A percentile compares a stretch with the other conserved stretches of the same genome.
These are phyloP conservation scores for Pandemis corylana DNA, from an alignment of 2,888 invertebrate genomes.

Conservation along the genomic window DNA sequence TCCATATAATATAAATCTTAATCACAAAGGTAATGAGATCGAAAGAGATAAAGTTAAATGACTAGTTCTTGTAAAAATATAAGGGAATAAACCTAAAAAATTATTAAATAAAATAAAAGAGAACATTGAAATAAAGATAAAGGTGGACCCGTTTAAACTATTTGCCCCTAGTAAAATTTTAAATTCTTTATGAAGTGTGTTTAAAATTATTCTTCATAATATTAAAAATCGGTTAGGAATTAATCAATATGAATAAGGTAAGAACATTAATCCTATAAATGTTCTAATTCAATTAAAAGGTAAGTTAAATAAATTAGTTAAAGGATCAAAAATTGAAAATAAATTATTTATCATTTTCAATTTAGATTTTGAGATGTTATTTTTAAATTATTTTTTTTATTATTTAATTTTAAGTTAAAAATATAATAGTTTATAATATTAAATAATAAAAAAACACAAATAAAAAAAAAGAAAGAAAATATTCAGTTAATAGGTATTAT, in stretches of 20 bases:
- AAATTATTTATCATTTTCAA: slow-evolving; percentile 80
- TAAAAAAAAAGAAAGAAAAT: slow-evolving; percentile 74
- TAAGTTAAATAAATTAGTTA: slow-evolving; percentile 78
- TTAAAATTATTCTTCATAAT: slow-evolving; percentile 75
- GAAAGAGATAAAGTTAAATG: slow-evolving; percentile 86
- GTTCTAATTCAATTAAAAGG: slow-evolving; percentile 86
- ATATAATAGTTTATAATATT: slow-evolving; percentile 83
- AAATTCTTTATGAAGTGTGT: slow-evolving; percentile 83
- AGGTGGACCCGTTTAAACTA: slow-evolving; percentile 76
- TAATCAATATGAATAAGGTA: slow-evolving; percentile 82
- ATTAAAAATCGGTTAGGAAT: slow-evolving; percentile 82
- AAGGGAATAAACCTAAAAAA: slow-evolving; percentile 88
- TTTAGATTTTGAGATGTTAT: slow-evolving; percentile 57
- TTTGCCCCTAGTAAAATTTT: slow-evolving; percentile 80
- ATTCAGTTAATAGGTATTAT: slow-evolving; percentile 86
- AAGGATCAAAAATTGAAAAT: slow-evolving; percentile 87
- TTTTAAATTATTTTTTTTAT: slow-evolving; percentile 58
- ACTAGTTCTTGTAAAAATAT: slow-evolving; percentile 89
- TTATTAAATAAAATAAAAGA: slow-evolving; percentile 87
- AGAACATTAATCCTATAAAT: slow-evolving; percentile 77
- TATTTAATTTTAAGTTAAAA: slow-evolving; percentile 56
- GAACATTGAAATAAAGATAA: slow-evolving; percentile 85
- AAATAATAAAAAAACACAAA: slow-evolving; percentile 75
- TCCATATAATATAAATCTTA: slow-evolving; percentile 87
- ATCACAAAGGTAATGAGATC: slow-evolving; percentile 86